Percentiles rank a stretch among this genome's conserved stretches.
Evolutionary conservation across 30 jellyfish, hydroid and myxozoan genomes (phyloP).

Genomic region (Cassiopea xamachana): DNA sequence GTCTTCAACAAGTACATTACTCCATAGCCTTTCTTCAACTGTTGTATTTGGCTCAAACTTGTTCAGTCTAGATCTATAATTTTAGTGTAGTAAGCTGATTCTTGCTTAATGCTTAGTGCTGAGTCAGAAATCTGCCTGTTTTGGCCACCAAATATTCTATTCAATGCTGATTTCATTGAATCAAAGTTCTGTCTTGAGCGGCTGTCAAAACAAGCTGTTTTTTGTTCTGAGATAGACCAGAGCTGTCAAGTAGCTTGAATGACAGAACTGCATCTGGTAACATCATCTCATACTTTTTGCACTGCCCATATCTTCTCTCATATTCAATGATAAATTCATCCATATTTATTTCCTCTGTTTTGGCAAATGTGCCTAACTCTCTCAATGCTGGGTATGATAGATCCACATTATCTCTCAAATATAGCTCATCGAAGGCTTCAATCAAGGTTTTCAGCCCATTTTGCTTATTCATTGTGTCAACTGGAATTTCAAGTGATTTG

Average conservation of each 20-base stretch:
- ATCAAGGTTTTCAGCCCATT: background rate
- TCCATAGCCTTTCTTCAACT: too few relatives aligned
- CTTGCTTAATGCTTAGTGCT: too few relatives aligned
- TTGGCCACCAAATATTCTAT: background rate
- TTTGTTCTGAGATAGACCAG: background rate
- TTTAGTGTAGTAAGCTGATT: too few relatives aligned
- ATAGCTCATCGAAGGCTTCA: background rate
- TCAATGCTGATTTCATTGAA: background rate
- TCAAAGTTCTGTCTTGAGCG: background rate
- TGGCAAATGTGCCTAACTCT: background rate
- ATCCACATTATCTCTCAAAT: background rate
- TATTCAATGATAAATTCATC: background rate
- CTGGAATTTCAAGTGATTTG: background rate
- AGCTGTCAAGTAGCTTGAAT: background rate
- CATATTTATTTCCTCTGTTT: background rate
- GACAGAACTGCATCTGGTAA: background rate
- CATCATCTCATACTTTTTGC: background rate
- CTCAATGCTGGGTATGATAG: background rate
- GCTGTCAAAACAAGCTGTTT: background rate
- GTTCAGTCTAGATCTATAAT: too few relatives aligned
- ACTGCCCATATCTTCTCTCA: background rate
- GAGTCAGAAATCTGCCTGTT: too few relatives aligned
- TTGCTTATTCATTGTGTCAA: background rate
- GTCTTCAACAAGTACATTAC: too few relatives aligned
- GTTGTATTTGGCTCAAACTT: too few relatives aligned